These are phyloP conservation scores for Pterostichus niger DNA, from an alignment of 2,888 invertebrate genomes.

Conservation along the genomic window DNA sequence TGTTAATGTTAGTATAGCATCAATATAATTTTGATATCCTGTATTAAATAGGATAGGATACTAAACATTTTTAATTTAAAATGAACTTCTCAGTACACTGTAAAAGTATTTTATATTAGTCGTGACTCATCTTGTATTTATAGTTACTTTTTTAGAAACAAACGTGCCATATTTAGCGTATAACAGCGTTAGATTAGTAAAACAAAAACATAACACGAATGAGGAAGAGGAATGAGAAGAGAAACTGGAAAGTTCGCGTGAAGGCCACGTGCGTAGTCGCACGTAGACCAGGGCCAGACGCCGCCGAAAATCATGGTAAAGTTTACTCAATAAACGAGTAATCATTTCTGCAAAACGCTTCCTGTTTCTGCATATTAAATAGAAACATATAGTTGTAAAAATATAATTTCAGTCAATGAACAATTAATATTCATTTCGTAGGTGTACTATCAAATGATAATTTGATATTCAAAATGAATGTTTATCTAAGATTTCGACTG, in stretches of 20 bases:
- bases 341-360: background rate
- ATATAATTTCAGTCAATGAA: too few relatives aligned
- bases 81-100: too few relatives aligned
- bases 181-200: background rate
- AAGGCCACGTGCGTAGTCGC: background rate
- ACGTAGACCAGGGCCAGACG: conserved; percentile 16
- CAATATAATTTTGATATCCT: too few relatives aligned
- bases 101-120: too few relatives aligned
- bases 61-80: too few relatives aligned
- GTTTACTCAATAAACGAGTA: conserved; percentile 3
- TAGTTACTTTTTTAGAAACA: background rate
- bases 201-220: conserved; percentile 1
- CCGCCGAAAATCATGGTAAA: background rate
- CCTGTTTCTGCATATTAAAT: background rate
- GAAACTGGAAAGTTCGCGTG: conserved; percentile 7
- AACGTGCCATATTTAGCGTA: background rate
- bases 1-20: too few relatives aligned
- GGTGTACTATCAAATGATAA: too few relatives aligned
- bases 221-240: background rate
- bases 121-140: too few relatives aligned
- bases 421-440: too few relatives aligned
- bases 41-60: too few relatives aligned
- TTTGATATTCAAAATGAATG: too few relatives aligned
- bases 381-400: background rate
- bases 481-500: too few relatives aligned